phyloP scores from a whole-genome alignment of 1,140 invertebrate species.

The Musca vetustissima region DNA sequence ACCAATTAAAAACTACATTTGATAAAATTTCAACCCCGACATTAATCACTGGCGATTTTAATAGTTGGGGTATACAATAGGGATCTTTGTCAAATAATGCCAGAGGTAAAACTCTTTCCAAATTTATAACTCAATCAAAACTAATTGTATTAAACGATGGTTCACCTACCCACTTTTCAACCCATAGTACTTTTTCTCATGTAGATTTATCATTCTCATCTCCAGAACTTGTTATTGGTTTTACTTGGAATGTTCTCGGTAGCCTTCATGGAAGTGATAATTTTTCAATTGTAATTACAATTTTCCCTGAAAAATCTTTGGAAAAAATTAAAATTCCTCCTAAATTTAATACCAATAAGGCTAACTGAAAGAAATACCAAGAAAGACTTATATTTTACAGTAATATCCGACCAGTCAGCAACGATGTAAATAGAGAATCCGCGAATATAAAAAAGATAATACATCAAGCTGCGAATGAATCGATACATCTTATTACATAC shows the following conservation, averaged over 20 bases:
- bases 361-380: neutral
- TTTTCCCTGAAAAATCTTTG: neutral
- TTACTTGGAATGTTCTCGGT: neutral
- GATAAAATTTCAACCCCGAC: neutral
- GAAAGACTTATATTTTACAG: too few relatives aligned
- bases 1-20: neutral
- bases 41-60: neutral
- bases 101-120: neutral
- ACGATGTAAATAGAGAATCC: neutral
- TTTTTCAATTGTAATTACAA: neutral
- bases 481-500: neutral
- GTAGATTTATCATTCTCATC: neutral
- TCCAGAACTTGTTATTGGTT: neutral
- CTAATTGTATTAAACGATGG: neutral
- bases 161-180: conserved; percentile 2
- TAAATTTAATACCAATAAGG: neutral
- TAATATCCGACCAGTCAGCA: neutral
- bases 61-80: neutral
- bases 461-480: neutral
- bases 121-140: neutral
- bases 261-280: neutral
- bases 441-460: conserved; percentile 7
- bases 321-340: neutral
- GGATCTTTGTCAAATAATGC: neutral
- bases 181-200: neutral